These are phyloP conservation scores for Liolophura sinensis DNA, from an alignment of 1,140 invertebrate species.

Conservation along the genomic window DNA sequence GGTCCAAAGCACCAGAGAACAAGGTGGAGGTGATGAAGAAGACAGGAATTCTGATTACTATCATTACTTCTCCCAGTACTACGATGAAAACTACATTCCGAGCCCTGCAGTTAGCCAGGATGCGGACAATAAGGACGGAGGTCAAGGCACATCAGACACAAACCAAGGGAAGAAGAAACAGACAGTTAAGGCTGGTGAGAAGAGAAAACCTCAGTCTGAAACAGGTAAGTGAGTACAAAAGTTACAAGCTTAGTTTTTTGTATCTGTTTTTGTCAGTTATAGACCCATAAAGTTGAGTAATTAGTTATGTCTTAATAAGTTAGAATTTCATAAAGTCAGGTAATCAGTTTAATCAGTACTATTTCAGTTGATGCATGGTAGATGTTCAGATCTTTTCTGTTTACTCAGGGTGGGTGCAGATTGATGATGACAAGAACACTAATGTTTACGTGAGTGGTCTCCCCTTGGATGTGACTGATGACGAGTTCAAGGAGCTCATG, in stretches of 20 bases:
- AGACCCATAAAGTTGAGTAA: no score
- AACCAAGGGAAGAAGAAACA: constrained; percentile 42
- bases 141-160: constrained; percentile 50
- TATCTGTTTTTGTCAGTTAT: no score
- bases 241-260: background rate
- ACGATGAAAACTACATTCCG: background rate
- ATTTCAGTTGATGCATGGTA: background rate
- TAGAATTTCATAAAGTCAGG: no score
- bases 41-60: background rate
- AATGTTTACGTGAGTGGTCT: constrained; percentile 97
- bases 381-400: background rate
- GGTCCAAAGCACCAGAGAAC: no score
- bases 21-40: no score
- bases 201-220: constrained; percentile 19
- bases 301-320: no score
- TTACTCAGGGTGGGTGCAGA: constrained; percentile 80
- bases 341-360: no score
- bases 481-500: constrained; percentile 80
- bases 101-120: background rate
- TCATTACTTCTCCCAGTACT: background rate
- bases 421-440: constrained; percentile 89
- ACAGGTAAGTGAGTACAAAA: constrained; percentile 13
- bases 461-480: constrained; percentile 83
- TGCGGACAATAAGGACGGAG: no score
- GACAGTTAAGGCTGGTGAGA: constrained; percentile 28